Evolutionary conservation across 2,888 invertebrate genomes (phyloP), one percentile per base, ranked within the genome.

Genomic region (Limenitis camilla): DNA sequence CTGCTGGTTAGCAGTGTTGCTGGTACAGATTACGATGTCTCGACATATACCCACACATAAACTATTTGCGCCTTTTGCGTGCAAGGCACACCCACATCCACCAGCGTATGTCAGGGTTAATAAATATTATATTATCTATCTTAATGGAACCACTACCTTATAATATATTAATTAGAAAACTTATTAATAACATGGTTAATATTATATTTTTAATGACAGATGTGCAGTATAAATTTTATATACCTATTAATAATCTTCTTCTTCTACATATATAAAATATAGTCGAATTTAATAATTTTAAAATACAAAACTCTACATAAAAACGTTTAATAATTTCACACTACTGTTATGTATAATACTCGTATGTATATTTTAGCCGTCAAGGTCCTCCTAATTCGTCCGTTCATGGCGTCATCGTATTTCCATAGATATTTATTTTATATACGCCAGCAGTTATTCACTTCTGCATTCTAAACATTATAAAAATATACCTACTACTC

Each of bases 91-190:
- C 72, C 71, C 64, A 76, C 74, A 68, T 63, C 51, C 59, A 61
- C 61, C 59, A 52, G 62, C 68, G 64, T 71, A 65, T 75, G 77
- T 78, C 81, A 80, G 74, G 78, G 78, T 75, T 78, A 73, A 65
- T 67, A 58, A 69, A 72, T 68, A 66, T 74, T 70, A 71, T 65
- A 70, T 66, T 69, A 67, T 66, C 61, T 46, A 54, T 54, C 51
- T 60, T 53, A 56, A 53, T 44, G n/a, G 35, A 28, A 8, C 35
- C 33, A 7, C 5, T 9, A 28, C 33, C 8, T 11, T 10, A 36
- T 5, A 27, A 36, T 5, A 27, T 10, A 38, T n/a, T 51, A 38
- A 19, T 19, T 19, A 19, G 19, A 19, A 19, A 19, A 19, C 19
- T 19, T 19, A 19, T 19, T 19, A 19, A 19, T 19, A 19, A n/a